Conservation (phyloP, 2,113 vertebrate species). For the Microtus montanus region DNA sequence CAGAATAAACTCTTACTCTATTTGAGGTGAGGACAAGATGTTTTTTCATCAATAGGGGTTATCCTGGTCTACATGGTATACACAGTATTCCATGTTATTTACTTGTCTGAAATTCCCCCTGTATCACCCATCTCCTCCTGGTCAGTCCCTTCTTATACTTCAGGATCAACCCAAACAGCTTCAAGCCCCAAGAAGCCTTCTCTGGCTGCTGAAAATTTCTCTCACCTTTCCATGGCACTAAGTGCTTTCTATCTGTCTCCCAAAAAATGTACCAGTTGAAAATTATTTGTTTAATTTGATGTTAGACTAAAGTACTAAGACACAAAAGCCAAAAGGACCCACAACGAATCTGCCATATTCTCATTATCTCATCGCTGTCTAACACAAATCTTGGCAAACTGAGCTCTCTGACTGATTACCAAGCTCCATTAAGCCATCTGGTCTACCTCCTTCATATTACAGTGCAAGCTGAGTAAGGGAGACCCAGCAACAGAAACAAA, state of each 20-base stretch:
- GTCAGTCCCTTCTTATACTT: background rate
- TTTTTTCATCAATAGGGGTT: background rate
- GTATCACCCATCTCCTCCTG: background rate
- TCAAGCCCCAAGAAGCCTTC: background rate
- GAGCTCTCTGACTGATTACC: background rate
- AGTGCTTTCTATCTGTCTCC: background rate
- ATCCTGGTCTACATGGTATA: background rate
- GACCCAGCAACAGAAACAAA: background rate
- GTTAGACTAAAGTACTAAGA: background rate
- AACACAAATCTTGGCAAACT: constrained; percentile 1
- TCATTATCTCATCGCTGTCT: background rate
- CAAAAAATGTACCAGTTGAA: background rate
- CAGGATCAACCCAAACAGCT: background rate
- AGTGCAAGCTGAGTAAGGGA: background rate
- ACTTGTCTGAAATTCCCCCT: background rate
- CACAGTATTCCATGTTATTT: background rate
- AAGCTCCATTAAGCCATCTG: background rate
- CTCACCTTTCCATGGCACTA: background rate
- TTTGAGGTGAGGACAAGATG: background rate
- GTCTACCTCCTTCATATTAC: background rate
- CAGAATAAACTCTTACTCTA: background rate
- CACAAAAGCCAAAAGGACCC: constrained; percentile 1
- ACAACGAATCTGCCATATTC: background rate
- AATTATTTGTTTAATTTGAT: background rate
- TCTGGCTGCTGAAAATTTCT: background rate